Evolutionary conservation across 2,113 vertebrate species (phyloP).

Genomic region (Hydrolagus affinis): DNA sequence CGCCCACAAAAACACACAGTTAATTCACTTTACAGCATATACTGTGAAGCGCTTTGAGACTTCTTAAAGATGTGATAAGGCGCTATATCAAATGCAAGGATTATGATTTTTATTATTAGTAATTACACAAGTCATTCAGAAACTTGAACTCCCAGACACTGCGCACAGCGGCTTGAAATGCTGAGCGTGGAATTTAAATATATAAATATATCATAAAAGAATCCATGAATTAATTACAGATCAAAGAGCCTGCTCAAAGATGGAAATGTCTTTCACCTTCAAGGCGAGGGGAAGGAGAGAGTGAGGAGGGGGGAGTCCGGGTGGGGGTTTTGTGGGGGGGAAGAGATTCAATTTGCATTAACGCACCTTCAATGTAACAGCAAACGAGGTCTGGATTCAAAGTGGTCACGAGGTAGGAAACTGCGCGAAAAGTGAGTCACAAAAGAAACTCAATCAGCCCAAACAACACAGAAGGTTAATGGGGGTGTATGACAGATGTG

Average conservation of each 20-base stretch:
- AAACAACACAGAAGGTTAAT: slow-evolving; percentile 10
- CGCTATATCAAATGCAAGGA: too few species aligned
- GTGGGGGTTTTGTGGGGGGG: too few species aligned
- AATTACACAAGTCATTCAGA: too few species aligned
- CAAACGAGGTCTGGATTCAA: background rate
- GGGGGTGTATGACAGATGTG: slow-evolving; percentile 17
- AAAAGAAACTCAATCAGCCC: background rate
- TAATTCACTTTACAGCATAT: too few species aligned
- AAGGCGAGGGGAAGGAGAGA: background rate
- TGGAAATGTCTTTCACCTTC: background rate
- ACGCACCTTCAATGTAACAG: background rate
- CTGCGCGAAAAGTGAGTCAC: background rate
- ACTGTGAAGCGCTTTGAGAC: too few species aligned
- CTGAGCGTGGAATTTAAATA: too few species aligned
- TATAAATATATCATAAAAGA: background rate
- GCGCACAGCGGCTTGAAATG: too few species aligned
- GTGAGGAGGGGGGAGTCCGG: too few species aligned
- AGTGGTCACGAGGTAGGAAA: slow-evolving; percentile 8
- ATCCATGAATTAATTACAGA: background rate
- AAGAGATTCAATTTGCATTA: background rate
- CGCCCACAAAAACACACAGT: too few species aligned
- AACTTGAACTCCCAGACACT: too few species aligned
- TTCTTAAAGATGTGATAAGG: too few species aligned
- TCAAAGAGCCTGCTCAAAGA: background rate
- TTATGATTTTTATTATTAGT: too few species aligned